phyloP scores from a whole-genome alignment of 1,140 invertebrate species.

The Bombus confusus region DNA sequence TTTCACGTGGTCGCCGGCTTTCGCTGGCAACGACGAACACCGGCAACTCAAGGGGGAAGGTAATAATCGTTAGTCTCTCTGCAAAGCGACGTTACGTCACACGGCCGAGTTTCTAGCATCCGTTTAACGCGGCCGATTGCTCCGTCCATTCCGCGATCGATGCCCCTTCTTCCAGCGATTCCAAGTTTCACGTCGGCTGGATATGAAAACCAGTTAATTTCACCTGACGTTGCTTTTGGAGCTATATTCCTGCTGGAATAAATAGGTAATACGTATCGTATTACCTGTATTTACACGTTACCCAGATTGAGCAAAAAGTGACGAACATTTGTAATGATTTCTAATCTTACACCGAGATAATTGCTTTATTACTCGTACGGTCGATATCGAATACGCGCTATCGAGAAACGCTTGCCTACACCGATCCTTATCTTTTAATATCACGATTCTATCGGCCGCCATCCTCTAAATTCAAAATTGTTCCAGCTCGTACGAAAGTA shows the following conservation, averaged over 20 bases:
- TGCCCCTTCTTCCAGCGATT: not conserved
- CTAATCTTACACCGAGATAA: too few relatives aligned
- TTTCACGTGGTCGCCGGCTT: conserved; percentile 56
- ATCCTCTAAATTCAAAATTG: too few relatives aligned
- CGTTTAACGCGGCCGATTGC: conserved; percentile 14
- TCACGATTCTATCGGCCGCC: too few relatives aligned
- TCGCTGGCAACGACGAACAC: conserved; percentile 39
- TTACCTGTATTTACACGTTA: not conserved
- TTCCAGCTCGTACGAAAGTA: too few relatives aligned
- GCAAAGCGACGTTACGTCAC: conserved; percentile 54
- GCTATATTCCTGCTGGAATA: not conserved
- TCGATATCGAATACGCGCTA: too few relatives aligned
- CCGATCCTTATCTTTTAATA: not conserved
- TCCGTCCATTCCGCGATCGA: conserved; percentile 16
- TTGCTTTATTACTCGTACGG: too few relatives aligned
- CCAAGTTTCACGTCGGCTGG: not conserved
- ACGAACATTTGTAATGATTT: too few relatives aligned
- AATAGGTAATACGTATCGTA: not conserved
- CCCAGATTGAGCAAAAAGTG: too few relatives aligned
- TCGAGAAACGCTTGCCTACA: not conserved
- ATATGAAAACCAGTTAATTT: conserved; percentile 16
- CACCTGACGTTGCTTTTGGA: not conserved
- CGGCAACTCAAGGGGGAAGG: conserved; percentile 16
- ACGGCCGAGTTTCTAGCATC: conserved; percentile 45
- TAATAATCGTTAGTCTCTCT: conserved; percentile 62